Percentiles rank a stretch among this genome's conserved stretches.
phyloP scores from a whole-genome alignment of 2,113 vertebrate species.

The Xerus inauris region DNA sequence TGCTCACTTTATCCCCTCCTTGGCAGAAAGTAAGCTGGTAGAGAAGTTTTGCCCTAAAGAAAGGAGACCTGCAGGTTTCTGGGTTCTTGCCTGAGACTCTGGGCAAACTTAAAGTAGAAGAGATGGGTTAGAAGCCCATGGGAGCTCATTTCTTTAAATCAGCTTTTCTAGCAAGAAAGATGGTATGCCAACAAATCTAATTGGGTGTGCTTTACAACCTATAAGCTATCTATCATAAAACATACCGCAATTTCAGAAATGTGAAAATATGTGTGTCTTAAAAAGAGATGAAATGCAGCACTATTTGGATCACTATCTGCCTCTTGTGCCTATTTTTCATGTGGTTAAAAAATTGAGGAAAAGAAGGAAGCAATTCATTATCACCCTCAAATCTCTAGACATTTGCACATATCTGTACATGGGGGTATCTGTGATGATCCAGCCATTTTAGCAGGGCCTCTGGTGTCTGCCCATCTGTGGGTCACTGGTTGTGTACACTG shows the following conservation, averaged over 20 bases:
- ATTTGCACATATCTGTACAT: not conserved
- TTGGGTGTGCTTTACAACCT: not conserved
- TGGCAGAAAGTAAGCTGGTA: not conserved
- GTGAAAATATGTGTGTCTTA: slow-evolving; percentile 22
- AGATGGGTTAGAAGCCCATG: not conserved
- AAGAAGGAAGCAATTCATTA: slow-evolving; percentile 45
- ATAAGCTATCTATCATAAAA: not conserved
- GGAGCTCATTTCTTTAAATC: slow-evolving; percentile 8
- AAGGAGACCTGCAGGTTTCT: not conserved
- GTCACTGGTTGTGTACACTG: not conserved
- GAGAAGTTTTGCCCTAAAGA: not conserved
- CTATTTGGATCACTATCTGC: not conserved
- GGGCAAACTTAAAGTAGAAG: not conserved
- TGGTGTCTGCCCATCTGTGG: not conserved
- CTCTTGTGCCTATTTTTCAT: slow-evolving; percentile 29
- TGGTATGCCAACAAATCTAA: not conserved
- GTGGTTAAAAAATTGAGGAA: slow-evolving; percentile 42
- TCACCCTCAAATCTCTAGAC: not conserved
- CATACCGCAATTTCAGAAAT: slow-evolving; percentile 28
- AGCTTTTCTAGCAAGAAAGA: not conserved
- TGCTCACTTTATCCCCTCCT: too few relatives aligned
- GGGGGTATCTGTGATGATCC: not conserved
- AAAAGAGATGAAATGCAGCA: not conserved
- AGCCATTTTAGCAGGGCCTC: not conserved
- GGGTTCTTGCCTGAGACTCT: not conserved